phyloP scores from a whole-genome alignment of 2,113 vertebrate genomes.

The Burhinus bistriatus region DNA sequence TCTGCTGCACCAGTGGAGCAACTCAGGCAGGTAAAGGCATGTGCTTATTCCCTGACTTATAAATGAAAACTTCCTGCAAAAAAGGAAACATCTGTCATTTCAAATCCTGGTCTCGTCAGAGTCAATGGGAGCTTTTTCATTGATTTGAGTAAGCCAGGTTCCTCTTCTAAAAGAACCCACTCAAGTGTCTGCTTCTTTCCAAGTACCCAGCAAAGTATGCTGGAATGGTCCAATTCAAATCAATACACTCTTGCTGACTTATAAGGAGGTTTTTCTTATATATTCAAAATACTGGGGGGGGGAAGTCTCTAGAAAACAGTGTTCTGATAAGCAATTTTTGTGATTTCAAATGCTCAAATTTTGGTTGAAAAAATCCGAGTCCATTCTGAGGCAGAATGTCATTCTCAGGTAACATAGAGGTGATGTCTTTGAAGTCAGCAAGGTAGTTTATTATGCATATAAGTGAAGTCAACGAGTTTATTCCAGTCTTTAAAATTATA shows the following conservation, averaged over 20 bases:
- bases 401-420: neutral
- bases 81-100: neutral
- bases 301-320: neutral
- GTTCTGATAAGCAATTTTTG: neutral
- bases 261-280: neutral
- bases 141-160: neutral
- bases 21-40: neutral
- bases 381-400: neutral
- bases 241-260: neutral
- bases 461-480: neutral
- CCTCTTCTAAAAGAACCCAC: neutral
- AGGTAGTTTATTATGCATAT: neutral
- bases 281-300: neutral
- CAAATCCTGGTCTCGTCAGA: neutral
- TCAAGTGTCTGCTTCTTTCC: neutral
- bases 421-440: slow-evolving; percentile 28
- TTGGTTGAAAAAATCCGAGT: neutral
- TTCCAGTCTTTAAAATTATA: slow-evolving; percentile 6
- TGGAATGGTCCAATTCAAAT: neutral
- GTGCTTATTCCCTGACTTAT: neutral
- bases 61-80: neutral
- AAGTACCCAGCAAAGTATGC: neutral
- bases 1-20: neutral
- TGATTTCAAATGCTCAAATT: neutral
- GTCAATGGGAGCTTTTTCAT: neutral